Percentiles rank a stretch among this genome's conserved stretches.
Evolutionary conservation across 2,113 vertebrate species (phyloP).

Genomic region (Strix uralensis): DNA sequence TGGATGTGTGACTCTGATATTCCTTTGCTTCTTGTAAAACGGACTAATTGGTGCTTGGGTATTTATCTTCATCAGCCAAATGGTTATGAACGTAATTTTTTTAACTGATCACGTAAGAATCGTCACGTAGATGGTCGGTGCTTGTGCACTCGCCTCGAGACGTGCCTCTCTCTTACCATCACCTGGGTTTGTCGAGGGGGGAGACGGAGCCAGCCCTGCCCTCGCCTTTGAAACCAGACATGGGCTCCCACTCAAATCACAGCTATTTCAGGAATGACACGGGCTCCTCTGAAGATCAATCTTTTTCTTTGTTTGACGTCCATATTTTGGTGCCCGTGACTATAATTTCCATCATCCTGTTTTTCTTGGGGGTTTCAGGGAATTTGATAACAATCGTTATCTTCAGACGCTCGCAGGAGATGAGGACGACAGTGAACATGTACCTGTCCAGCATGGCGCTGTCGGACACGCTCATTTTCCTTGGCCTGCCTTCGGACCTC

Average conservation of each 20-base stretch:
- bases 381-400: slow-evolving; percentile 7
- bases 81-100: background rate
- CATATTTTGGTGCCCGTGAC: background rate
- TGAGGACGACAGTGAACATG: slow-evolving; percentile 28
- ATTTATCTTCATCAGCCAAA: background rate
- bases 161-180: background rate
- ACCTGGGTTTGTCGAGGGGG: background rate
- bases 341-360: background rate
- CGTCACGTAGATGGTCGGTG: fast-evolving
- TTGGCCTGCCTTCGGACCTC: slow-evolving; percentile 35
- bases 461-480: slow-evolving; percentile 9
- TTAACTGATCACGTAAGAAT: background rate
- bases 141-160: background rate
- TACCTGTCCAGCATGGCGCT: slow-evolving; percentile 43
- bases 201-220: background rate
- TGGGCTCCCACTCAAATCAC: background rate
- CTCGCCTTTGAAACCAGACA: background rate
- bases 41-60: background rate
- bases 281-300: background rate
- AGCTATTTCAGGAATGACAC: background rate
- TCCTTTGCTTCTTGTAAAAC: background rate
- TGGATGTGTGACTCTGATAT: too few relatives aligned
- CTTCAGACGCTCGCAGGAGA: slow-evolving; percentile 5
- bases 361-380: slow-evolving; percentile 29
- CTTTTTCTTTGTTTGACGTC: slow-evolving; percentile 1